Conservation (phyloP, 2,888 invertebrate genomes). For the Mactromeris polynyma region DNA sequence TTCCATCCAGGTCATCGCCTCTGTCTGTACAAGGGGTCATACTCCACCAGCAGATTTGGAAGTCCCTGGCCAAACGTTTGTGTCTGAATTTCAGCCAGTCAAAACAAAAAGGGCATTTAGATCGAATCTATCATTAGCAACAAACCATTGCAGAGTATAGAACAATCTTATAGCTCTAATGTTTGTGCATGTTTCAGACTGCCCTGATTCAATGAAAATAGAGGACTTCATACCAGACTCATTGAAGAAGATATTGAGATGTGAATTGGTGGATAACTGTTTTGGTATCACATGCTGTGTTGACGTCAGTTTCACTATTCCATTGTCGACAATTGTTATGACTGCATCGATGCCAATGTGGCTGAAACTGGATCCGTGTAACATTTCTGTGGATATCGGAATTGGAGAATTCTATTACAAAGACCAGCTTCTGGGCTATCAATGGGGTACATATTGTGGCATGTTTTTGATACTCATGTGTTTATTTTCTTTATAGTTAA, state of each 20-base stretch:
- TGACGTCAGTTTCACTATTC: constrained; percentile 56
- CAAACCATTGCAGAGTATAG: too few relatives aligned
- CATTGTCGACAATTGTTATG: constrained; percentile 35
- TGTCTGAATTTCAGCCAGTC: too few relatives aligned
- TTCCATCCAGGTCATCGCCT: too few relatives aligned
- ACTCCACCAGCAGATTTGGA: too few relatives aligned
- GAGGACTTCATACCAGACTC: constrained; percentile 34
- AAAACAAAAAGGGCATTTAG: too few relatives aligned
- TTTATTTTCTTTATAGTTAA: too few relatives aligned
- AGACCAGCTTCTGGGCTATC: constrained; percentile 38
- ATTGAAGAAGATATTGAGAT: constrained; percentile 51
- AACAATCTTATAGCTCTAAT: too few relatives aligned
- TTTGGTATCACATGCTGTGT: constrained; percentile 68
- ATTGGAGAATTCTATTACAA: constrained; percentile 23
- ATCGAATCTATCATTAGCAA: too few relatives aligned
- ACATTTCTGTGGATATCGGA: constrained; percentile 24
- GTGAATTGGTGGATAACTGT: constrained; percentile 63
- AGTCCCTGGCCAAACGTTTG: too few relatives aligned
- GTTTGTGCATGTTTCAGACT: constrained; percentile 21
- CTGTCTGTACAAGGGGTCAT: too few relatives aligned
- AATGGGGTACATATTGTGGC: too few relatives aligned
- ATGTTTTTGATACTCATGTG: too few relatives aligned
- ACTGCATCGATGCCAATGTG: constrained; percentile 39
- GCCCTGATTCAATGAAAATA: constrained; percentile 26
- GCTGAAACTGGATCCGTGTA: constrained; percentile 38